These are phyloP conservation scores for Himalopsyche japonica DNA, from an alignment of 2,888 invertebrate species.

Conservation along the genomic window DNA sequence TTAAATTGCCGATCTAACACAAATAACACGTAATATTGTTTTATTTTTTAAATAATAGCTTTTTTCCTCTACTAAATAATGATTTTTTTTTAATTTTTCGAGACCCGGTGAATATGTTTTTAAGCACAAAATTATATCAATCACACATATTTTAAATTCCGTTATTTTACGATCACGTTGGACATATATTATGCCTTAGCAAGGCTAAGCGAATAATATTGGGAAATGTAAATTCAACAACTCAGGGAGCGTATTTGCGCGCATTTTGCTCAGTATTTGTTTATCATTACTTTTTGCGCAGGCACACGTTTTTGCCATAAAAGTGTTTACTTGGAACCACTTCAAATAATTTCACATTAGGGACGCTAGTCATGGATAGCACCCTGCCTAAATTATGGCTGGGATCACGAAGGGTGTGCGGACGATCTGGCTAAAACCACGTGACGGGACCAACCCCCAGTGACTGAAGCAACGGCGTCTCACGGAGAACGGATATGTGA, in stretches of 20 bases:
- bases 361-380: conserved; percentile 35
- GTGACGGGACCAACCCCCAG: neutral
- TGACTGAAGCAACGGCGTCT: neutral
- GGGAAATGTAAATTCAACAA: neutral
- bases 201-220: neutral
- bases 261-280: conserved; percentile 26
- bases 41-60: no score
- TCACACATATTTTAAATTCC: no score
- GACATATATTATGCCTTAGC: neutral
- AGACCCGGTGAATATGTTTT: no score
- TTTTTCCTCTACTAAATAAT: no score
- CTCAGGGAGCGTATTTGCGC: neutral
- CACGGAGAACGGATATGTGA: neutral
- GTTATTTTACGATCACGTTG: neutral
- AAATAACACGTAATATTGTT: no score
- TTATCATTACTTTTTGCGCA: conserved; percentile 28
- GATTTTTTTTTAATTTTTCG: no score
- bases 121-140: no score
- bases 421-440: neutral
- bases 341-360: conserved; percentile 40
- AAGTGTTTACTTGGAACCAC: conserved; percentile 40
- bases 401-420: conserved; percentile 18
- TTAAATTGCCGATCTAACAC: no score
- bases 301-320: conserved; percentile 36
- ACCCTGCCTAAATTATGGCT: conserved; percentile 24